Base-by-base conservation (phyloP, 2,113 vertebrate genomes). In the Podarcis muralis region DNA sequence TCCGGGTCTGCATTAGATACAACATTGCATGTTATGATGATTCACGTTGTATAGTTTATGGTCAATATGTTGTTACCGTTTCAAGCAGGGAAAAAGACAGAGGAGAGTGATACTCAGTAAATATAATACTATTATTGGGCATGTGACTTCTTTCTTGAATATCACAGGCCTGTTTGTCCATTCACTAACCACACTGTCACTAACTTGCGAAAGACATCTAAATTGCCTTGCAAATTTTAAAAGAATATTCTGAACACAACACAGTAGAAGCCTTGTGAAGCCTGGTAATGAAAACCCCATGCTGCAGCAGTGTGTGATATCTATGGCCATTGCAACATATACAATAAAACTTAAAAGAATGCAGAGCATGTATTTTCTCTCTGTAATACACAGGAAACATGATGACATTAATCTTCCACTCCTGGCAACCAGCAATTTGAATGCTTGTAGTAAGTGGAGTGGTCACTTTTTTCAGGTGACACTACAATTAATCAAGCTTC, bases 401-500 rank as follows among this genome's bases (percentile, higher is more conserved):
- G 43, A 69, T 85, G 76, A n/a, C 23, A 83, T 88, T 90, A 85
- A 83, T 89, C 78, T 82, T 84, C 37, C 84, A 6, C 2, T 88
- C 78, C 85, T 0, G 0, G 72, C 84, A 89, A 92, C 37, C 77
- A 93, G 23, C 25, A 91, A 3, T 30, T 92, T 85, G 4, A 40
- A 91, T 40, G 59, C 79, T 89, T 78, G 32, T 78, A 78, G 83
- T 81, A 87, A 85, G 87, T 91, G 89, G 22, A 72, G 86, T 32
- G 48, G n/a, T 59, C n/a, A 40, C 15, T 81, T 91, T 74, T 53
- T 89, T 85, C 32, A 83, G 85, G 77, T 88, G 22, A 69, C 89
- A 83, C 53, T 92, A 90, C 93, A 93, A 92, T 86, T 82, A 89
- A 12, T 77, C 91, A 79, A 88, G 74, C 43, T 20, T 20, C 68